Evolutionary conservation across 2,113 vertebrate genomes (phyloP).

Genomic region (Syngnathoides biaculeatus): DNA sequence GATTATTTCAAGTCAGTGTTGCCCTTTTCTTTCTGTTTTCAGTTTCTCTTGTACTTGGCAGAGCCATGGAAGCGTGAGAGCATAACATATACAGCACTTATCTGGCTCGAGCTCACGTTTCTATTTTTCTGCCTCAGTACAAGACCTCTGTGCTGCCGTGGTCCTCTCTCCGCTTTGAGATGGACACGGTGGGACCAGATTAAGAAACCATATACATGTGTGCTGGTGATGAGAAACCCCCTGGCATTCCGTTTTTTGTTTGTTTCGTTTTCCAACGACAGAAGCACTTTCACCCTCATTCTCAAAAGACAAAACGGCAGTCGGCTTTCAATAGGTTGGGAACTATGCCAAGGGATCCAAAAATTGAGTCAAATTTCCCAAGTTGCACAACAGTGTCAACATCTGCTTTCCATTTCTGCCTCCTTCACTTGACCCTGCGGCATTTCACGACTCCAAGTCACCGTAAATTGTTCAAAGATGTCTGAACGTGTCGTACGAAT

Average conservation of each 20-base stretch:
- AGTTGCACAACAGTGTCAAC: not conserved
- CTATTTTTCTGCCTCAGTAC: not conserved
- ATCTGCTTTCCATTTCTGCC: constrained; percentile 42
- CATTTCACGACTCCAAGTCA: constrained; percentile 17
- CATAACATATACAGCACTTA: not conserved
- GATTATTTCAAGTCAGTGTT: not conserved
- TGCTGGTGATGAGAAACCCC: not conserved
- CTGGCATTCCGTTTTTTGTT: not conserved
- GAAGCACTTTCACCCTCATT: not conserved
- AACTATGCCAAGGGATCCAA: not conserved
- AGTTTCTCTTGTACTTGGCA: not conserved
- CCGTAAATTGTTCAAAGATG: constrained; percentile 9
- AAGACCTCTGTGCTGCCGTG: not conserved
- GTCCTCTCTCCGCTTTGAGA: not conserved
- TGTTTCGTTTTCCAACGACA: not conserved
- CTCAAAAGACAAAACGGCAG: not conserved
- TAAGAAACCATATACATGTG: constrained; percentile 32
- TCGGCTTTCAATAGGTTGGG: not conserved
- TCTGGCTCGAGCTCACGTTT: constrained; percentile 9
- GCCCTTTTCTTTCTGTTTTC: not conserved
- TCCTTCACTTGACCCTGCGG: not conserved
- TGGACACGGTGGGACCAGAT: not conserved
- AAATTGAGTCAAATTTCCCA: not conserved
- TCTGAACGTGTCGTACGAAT: not conserved
- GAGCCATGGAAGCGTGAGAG: not conserved